phyloP scores from a whole-genome alignment of 2,888 invertebrate species.

The Troides helena region DNA sequence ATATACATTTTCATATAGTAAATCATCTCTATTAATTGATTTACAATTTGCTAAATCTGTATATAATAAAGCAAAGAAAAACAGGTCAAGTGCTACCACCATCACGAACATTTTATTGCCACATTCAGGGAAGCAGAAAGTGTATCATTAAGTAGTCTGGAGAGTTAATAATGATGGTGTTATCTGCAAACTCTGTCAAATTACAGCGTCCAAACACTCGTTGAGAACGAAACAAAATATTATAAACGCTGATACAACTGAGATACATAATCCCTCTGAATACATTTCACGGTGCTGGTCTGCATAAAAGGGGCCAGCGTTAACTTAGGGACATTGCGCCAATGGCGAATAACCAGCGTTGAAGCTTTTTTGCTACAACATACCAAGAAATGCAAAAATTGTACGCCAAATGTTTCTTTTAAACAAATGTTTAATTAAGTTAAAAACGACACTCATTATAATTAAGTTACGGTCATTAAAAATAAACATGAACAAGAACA shows the following conservation, averaged over 20 bases:
- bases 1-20: too few relatives aligned
- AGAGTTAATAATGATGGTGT: slow-evolving; percentile 6
- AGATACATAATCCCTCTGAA: slow-evolving; percentile 21
- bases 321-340: neutral
- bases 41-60: too few relatives aligned
- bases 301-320: slow-evolving; percentile 10
- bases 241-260: slow-evolving; percentile 20
- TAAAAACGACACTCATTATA: too few relatives aligned
- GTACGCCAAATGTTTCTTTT: neutral
- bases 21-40: too few relatives aligned
- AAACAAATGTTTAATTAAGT: neutral
- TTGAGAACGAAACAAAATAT: slow-evolving; percentile 10
- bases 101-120: neutral
- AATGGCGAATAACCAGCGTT: neutral
- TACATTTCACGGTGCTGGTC: slow-evolving; percentile 26
- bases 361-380: neutral
- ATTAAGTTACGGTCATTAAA: too few relatives aligned
- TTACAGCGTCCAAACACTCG: slow-evolving; percentile 10
- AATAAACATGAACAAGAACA: too few relatives aligned
- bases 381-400: neutral
- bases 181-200: slow-evolving; percentile 14
- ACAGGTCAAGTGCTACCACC: neutral
- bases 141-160: neutral
- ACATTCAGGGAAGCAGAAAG: neutral
- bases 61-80: neutral